Percentiles rank a stretch among this genome's conserved stretches.
phyloP scores from a whole-genome alignment of 2,797 vertebrate species.

The Urosaurus nigricauda region DNA sequence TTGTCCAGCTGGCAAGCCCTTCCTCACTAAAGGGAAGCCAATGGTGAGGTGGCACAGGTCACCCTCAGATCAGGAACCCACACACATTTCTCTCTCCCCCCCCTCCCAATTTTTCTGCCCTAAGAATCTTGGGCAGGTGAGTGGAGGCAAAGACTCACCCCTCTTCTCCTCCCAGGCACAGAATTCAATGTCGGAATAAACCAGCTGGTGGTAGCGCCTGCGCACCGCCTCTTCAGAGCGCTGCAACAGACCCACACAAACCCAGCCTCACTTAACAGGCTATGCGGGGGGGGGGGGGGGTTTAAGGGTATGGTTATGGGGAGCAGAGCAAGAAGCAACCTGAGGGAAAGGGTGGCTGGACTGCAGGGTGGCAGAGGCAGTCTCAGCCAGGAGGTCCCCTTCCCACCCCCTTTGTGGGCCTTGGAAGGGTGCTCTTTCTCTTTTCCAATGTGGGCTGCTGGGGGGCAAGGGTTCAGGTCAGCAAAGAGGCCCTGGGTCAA shows the following conservation, averaged over 20 bases:
- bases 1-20: too few relatives aligned
- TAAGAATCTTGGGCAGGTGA: background rate
- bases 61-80: too few relatives aligned
- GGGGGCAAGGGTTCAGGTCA: too few relatives aligned
- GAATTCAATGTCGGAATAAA: constrained; percentile 84
- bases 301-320: too few relatives aligned
- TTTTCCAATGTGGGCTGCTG: background rate
- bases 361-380: background rate
- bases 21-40: too few relatives aligned
- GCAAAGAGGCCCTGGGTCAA: background rate
- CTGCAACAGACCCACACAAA: constrained; percentile 71
- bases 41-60: too few relatives aligned
- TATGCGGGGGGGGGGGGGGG: rapidly evolving
- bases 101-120: background rate
- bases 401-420: background rate
- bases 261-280: background rate
- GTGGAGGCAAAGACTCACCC: constrained; percentile 62
- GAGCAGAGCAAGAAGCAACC: background rate
- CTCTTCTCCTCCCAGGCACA: constrained; percentile 76
- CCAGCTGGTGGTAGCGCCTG: constrained; percentile 85
- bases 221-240: constrained; percentile 89
- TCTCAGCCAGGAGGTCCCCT: background rate
- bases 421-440: background rate
- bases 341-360: background rate
- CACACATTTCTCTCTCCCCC: background rate